Evolutionary conservation across 2,113 vertebrate genomes (phyloP).

Genomic region (Stegostoma tigrinum): DNA sequence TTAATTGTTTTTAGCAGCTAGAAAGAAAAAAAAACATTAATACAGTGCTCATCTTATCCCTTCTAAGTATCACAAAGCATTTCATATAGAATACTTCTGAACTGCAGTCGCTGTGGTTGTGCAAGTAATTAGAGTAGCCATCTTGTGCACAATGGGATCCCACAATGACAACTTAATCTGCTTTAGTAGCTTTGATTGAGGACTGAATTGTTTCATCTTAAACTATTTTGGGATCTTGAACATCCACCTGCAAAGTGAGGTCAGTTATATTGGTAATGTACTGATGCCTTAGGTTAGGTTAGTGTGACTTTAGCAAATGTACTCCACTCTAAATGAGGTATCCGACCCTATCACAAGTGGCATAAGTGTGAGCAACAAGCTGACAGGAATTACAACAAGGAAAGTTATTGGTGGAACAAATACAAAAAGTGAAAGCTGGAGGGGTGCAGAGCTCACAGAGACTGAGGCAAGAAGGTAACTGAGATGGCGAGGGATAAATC

Average conservation of each 20-base stretch:
- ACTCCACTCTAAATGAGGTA: neutral
- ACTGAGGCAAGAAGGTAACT: neutral
- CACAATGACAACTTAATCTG: neutral
- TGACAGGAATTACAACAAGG: neutral
- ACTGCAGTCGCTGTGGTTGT: neutral
- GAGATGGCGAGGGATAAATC: neutral
- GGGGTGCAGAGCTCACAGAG: neutral
- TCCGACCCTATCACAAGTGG: neutral
- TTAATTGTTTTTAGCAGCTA: neutral
- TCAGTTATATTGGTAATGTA: neutral
- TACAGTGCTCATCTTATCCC: neutral
- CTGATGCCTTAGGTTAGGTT: neutral
- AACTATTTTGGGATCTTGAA: neutral
- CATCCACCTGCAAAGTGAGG: neutral
- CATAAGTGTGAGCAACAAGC: neutral
- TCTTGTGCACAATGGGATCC: neutral
- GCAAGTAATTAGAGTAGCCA: neutral
- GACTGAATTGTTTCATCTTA: neutral
- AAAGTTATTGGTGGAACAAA: neutral
- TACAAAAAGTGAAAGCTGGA: neutral
- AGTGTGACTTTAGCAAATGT: neutral
- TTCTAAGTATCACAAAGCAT: neutral
- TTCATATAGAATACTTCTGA: neutral
- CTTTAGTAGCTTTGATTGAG: neutral
- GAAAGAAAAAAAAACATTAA: neutral